A percentile compares a stretch with the other conserved stretches of the same genome.
Conservation (phyloP, 2,797 vertebrate species). For the Oreochromis mossambicus region DNA sequence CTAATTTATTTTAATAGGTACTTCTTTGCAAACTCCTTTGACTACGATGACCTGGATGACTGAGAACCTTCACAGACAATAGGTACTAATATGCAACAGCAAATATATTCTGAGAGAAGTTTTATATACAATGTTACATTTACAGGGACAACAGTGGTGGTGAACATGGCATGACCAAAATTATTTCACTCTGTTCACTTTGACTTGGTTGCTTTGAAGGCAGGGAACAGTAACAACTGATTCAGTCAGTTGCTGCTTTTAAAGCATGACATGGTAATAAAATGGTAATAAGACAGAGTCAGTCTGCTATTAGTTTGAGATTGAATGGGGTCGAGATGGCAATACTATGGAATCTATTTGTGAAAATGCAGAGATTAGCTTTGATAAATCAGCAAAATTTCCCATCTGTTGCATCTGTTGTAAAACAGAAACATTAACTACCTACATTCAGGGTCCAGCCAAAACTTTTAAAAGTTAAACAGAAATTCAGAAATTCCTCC, state of each 20-base stretch:
- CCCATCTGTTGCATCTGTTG: background rate
- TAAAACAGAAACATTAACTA: background rate
- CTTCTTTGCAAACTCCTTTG: no score
- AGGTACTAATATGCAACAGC: background rate
- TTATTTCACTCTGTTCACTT: background rate
- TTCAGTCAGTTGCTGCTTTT: fast-evolving
- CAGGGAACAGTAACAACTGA: background rate
- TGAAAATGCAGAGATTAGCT: fast-evolving
- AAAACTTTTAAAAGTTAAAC: fast-evolving
- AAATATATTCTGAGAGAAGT: background rate
- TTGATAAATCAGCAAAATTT: background rate
- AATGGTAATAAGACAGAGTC: background rate
- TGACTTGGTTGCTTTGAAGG: background rate
- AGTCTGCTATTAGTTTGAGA: background rate
- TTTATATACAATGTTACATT: background rate
- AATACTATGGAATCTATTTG: background rate
- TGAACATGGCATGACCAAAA: background rate
- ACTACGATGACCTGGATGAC: no score
- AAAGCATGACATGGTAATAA: background rate
- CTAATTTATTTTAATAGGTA: no score
- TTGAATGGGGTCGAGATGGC: fast-evolving
- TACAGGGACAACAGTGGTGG: background rate
- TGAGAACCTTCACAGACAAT: no score
- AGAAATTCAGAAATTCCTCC: background rate
- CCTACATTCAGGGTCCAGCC: fast-evolving